Percentiles rank a stretch among this genome's conserved stretches.
Conservation (phyloP, 2,113 vertebrate genomes). For the Poeciliopsis prolifica region DNA sequence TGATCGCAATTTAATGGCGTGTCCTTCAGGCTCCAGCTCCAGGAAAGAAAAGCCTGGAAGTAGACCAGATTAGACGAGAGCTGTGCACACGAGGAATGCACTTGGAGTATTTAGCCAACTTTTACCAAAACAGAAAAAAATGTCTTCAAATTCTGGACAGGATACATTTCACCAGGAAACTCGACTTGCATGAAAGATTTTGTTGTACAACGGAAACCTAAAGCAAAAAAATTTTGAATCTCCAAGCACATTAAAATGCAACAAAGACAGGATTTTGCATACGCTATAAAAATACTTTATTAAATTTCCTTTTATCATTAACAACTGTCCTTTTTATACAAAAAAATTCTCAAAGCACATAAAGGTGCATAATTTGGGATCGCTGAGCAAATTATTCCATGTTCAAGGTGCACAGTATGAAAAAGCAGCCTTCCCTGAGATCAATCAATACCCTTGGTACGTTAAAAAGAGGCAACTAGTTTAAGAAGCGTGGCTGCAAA, state of each 20-base stretch:
- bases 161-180: neutral
- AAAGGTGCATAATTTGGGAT: neutral
- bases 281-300: neutral
- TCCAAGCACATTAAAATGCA: neutral
- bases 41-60: constrained; percentile 9
- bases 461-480: neutral
- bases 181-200: neutral
- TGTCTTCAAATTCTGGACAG: neutral
- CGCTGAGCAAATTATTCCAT: neutral
- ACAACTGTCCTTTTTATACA: neutral
- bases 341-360: neutral
- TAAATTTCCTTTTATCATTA: neutral
- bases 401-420: neutral
- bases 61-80: neutral
- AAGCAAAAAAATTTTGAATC: neutral
- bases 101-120: constrained; percentile 11
- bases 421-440: neutral
- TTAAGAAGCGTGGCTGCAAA: neutral
- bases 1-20: constrained; percentile 24
- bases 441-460: neutral
- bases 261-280: neutral
- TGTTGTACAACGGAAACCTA: neutral
- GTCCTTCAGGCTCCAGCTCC: constrained; percentile 11
- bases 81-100: neutral
- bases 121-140: constrained; percentile 2